Percentiles rank a stretch among this genome's conserved stretches.
phyloP scores from a whole-genome alignment of 2,888 invertebrate genomes.

The Andrena hattorfiana region DNA sequence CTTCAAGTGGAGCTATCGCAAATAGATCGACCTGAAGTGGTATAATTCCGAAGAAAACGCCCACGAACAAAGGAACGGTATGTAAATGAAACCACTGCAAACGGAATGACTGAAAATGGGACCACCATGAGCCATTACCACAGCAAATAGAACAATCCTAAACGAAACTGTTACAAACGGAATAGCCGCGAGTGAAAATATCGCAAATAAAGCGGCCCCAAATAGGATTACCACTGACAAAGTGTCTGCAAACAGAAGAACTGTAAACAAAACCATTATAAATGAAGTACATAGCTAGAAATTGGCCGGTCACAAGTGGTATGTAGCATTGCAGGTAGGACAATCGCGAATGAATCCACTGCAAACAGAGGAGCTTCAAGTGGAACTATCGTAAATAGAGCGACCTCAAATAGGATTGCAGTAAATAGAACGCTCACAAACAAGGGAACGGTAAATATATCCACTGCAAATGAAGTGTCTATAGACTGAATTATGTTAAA shows the following conservation, averaged over 20 bases:
- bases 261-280: background rate
- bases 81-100: background rate
- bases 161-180: background rate
- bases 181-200: background rate
- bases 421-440: no score
- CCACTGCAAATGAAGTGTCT: no score
- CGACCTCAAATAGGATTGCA: background rate
- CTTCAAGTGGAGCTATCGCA: background rate
- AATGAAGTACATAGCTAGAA: background rate
- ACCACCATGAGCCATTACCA: no score
- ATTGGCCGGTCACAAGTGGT: background rate
- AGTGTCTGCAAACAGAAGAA: background rate
- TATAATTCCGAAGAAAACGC: background rate
- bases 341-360: background rate
- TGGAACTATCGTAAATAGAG: constrained; percentile 6
- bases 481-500: no score
- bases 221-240: no score
- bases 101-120: background rate
- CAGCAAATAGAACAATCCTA: background rate
- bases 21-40: background rate
- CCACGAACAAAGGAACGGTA: background rate
- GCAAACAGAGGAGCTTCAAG: background rate
- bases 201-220: no score
- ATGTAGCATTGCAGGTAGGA: background rate
- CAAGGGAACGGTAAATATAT: no score